These are phyloP conservation scores for Pangasius mekongensis DNA, from an alignment of 2,797 vertebrate genomes.

Conservation along the genomic window DNA sequence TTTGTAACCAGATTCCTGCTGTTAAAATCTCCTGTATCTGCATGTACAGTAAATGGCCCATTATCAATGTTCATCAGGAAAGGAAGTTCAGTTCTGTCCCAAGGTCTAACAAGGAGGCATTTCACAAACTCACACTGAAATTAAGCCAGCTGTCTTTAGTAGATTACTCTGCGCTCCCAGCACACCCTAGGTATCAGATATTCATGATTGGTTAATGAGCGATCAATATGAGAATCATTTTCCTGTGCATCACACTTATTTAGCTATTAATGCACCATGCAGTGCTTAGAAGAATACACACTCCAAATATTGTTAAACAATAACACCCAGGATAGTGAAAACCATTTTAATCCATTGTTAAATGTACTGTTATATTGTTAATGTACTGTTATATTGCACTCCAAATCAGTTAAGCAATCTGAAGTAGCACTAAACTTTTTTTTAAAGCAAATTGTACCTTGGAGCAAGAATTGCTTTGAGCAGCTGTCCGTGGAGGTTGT, in stretches of 20 bases:
- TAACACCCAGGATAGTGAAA: background rate
- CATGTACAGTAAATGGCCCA: background rate
- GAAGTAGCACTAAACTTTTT: background rate
- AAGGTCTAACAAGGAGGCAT: conserved; percentile 23
- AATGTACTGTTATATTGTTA: conserved; percentile 8
- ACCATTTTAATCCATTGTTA: background rate
- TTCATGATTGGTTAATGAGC: conserved; percentile 4
- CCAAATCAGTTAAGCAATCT: background rate
- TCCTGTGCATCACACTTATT: background rate
- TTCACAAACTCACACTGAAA: conserved; percentile 40
- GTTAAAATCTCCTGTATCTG: background rate
- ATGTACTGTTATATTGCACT: background rate
- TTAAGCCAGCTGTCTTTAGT: conserved; percentile 49
- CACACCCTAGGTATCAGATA: conserved; percentile 17
- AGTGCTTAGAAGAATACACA: conserved; percentile 5
- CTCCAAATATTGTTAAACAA: background rate
- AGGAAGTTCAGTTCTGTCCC: background rate
- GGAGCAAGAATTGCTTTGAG: conserved; percentile 15
- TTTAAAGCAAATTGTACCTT: background rate
- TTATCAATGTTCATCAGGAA: background rate
- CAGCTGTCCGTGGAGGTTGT: conserved; percentile 4
- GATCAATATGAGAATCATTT: conserved; percentile 4
- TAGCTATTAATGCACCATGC: conserved; percentile 18
- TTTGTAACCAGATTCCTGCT: background rate
- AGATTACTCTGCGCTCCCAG: conserved; percentile 21